Percentiles rank a stretch among this genome's conserved stretches.
Conservation (phyloP, 1,140 invertebrate genomes). For the Drosophila ohnishii region DNA sequence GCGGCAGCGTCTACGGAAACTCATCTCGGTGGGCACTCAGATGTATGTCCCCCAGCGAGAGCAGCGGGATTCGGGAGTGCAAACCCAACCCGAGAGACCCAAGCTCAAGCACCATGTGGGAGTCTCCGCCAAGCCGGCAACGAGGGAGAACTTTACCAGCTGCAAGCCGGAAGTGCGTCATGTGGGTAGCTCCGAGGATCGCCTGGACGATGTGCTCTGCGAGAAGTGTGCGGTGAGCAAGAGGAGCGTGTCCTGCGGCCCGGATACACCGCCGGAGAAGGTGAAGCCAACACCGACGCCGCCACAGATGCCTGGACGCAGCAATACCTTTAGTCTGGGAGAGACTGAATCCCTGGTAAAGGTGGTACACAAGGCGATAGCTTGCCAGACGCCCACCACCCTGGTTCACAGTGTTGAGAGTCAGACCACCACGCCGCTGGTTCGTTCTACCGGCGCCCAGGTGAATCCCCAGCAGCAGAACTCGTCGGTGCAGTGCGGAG, state of each 20-base stretch:
- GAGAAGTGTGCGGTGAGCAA: slow-evolving; percentile 84
- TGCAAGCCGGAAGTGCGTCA: slow-evolving; percentile 82
- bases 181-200: slow-evolving; percentile 84
- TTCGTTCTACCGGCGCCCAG: slow-evolving; percentile 64
- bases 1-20: slow-evolving; percentile 75
- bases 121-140: slow-evolving; percentile 59
- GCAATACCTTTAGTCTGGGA: slow-evolving; percentile 78
- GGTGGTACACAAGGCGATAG: slow-evolving; percentile 64
- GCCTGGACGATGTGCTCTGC: slow-evolving; percentile 83
- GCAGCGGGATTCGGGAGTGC: slow-evolving; percentile 60
- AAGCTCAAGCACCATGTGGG: slow-evolving; percentile 56
- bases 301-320: slow-evolving; percentile 63
- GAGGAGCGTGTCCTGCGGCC: slow-evolving; percentile 83
- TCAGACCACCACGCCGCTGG: slow-evolving; percentile 43
- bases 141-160: slow-evolving; percentile 78
- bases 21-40: slow-evolving; percentile 79
- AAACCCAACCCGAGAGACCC: slow-evolving; percentile 69
- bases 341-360: slow-evolving; percentile 57
- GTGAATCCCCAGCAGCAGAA: slow-evolving; percentile 58
- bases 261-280: slow-evolving; percentile 62
- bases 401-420: slow-evolving; percentile 45
- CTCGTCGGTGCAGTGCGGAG: slow-evolving; percentile 46
- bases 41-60: slow-evolving; percentile 72
- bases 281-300: slow-evolving; percentile 41
- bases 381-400: slow-evolving; percentile 55